phyloP scores from a whole-genome alignment of 2,888 invertebrate species.

The Tromatobia lineatoria region DNA sequence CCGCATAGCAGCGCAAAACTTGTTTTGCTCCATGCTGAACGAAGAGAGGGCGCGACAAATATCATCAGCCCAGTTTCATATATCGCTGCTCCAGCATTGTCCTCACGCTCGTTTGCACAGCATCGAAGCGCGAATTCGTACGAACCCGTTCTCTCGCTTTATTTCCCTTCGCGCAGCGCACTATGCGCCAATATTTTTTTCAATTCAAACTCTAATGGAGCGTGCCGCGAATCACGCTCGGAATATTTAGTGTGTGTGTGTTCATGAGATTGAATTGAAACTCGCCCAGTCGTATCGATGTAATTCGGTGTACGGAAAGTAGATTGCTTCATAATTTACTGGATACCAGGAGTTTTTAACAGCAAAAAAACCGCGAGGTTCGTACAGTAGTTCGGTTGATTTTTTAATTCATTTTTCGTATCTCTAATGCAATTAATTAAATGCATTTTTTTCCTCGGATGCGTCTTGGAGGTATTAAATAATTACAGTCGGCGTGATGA shows the following conservation, averaged over 20 bases:
- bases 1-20: conserved; percentile 24
- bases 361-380: background rate
- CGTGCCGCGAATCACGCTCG: conserved; percentile 35
- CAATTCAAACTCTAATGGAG: conserved; percentile 36
- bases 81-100: conserved; percentile 11
- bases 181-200: conserved; percentile 47
- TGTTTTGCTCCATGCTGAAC: conserved; percentile 11
- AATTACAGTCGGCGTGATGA: too few relatives aligned
- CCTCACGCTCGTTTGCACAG: conserved; percentile 51
- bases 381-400: background rate
- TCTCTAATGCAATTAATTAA: background rate
- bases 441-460: background rate
- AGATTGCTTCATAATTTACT: background rate
- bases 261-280: conserved; percentile 21
- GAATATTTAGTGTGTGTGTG: conserved; percentile 30
- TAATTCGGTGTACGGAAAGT: conserved; percentile 16
- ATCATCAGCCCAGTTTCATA: conserved; percentile 39
- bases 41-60: conserved; percentile 17
- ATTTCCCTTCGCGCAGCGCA: conserved; percentile 13
- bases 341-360: conserved; percentile 1
- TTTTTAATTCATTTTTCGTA: background rate
- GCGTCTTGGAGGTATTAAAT: too few relatives aligned
- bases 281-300: background rate
- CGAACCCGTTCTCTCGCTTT: conserved; percentile 27
- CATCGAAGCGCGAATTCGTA: conserved; percentile 39